Evolutionary conservation across 2,888 invertebrate genomes (phyloP).

Genomic region (Laothoe populi): DNA sequence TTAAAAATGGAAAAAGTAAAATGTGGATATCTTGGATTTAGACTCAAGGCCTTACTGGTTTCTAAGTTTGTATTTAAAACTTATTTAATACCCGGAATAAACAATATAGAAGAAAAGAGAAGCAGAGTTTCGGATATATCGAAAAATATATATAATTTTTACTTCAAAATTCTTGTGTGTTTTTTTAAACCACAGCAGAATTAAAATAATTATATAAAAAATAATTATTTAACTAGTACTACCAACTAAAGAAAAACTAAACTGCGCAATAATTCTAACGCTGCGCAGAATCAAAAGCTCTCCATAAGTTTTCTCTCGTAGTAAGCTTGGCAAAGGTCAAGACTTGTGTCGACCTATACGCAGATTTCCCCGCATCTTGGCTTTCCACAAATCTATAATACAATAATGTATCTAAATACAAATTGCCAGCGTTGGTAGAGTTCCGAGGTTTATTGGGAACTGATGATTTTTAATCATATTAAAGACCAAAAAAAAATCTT

Average conservation of each 20-base stretch:
- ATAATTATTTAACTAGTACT: not conserved
- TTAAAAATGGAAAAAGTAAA: no score
- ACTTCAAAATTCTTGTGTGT: no score
- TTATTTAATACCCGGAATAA: no score
- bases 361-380: slow-evolving; percentile 26
- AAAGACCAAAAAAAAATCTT: no score
- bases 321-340: slow-evolving; percentile 10
- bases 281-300: not conserved
- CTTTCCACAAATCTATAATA: slow-evolving; percentile 30
- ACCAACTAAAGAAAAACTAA: not conserved
- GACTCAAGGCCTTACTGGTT: no score
- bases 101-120: no score
- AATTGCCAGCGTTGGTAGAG: not conserved
- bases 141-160: no score
- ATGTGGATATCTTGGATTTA: no score
- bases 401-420: not conserved
- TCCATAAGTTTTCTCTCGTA: not conserved
- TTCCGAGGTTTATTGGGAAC: not conserved
- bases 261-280: not conserved
- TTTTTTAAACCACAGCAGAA: no score
- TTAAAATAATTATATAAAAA: no score
- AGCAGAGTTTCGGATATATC: no score
- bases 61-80: no score
- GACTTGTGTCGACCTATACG: slow-evolving; percentile 9
- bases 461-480: not conserved